Conservation (phyloP, 2,888 invertebrate species). For the Acleris holmiana region DNA sequence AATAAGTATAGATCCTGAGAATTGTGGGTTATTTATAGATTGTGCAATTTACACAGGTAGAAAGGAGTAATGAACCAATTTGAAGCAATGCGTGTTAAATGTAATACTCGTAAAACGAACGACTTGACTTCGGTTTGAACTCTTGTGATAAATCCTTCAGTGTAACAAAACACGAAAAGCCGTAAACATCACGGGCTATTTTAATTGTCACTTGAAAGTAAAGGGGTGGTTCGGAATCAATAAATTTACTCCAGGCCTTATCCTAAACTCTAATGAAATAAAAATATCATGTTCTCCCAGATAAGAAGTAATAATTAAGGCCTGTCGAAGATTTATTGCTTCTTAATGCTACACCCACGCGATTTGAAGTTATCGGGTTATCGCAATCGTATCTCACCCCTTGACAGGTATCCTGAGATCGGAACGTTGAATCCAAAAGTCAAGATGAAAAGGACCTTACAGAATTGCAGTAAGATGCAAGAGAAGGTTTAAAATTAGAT, state of each 20-base stretch:
- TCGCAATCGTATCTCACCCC: slow-evolving; percentile 50
- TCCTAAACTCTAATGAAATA: slow-evolving; percentile 73
- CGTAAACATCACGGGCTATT: slow-evolving; percentile 14
- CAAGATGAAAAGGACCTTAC: slow-evolving; percentile 28
- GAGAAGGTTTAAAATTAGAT: slow-evolving; percentile 14
- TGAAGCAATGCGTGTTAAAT: background rate
- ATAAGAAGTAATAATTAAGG: slow-evolving; percentile 73
- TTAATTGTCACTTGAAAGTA: slow-evolving; percentile 26
- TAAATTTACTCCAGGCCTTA: slow-evolving; percentile 69
- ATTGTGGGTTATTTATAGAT: too few species aligned
- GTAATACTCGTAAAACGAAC: slow-evolving; percentile 25
- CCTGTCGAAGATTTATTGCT: slow-evolving; percentile 68
- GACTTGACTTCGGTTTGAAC: slow-evolving; percentile 5
- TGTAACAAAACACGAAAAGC: slow-evolving; percentile 20
- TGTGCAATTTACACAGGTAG: background rate
- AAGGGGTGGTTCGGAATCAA: slow-evolving; percentile 48
- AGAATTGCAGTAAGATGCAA: slow-evolving; percentile 2
- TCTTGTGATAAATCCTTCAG: background rate
- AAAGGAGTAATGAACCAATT: too few species aligned
- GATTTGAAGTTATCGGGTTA: slow-evolving; percentile 55
- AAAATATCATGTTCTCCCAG: slow-evolving; percentile 58
- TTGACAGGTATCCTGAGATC: slow-evolving; percentile 42
- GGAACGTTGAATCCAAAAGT: slow-evolving; percentile 15
- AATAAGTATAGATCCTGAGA: slow-evolving; percentile 39
- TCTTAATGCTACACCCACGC: slow-evolving; percentile 76